Conservation (phyloP, 2,888 invertebrate species). For the Cylloceria caligata region DNA sequence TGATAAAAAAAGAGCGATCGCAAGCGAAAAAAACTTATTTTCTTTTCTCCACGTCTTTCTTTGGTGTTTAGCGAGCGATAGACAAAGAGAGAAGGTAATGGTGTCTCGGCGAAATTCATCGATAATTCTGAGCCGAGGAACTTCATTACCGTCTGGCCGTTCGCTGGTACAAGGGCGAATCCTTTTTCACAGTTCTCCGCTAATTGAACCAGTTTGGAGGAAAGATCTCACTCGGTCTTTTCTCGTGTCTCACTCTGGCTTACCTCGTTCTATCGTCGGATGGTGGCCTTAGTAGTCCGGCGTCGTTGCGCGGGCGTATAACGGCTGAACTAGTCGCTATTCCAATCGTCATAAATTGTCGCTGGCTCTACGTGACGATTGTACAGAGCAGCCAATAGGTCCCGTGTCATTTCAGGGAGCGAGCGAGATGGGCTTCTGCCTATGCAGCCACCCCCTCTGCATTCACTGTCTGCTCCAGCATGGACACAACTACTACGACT, state of each 20-base stretch:
- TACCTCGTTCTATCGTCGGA: conserved; percentile 1
- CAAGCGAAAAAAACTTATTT: conserved; percentile 10
- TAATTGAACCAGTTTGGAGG: conserved; percentile 77
- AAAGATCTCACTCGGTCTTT: conserved; percentile 24
- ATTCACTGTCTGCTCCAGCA: conserved; percentile 40
- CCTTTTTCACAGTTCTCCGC: conserved; percentile 69
- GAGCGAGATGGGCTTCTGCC: conserved; percentile 63
- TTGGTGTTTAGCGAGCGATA: neutral
- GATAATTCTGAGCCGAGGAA: conserved; percentile 66
- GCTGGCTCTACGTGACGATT: conserved; percentile 77
- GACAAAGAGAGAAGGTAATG: neutral
- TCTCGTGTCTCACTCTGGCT: conserved; percentile 6
- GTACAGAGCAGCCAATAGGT: conserved; percentile 78
- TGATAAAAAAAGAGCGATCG: conserved; percentile 30
- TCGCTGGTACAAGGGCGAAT: conserved; percentile 43
- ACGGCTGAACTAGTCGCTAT: conserved; percentile 73
- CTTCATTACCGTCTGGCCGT: conserved; percentile 56
- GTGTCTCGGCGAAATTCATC: conserved; percentile 63
- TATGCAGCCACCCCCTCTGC: conserved; percentile 62
- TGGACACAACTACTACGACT: conserved; percentile 21
- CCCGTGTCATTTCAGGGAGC: conserved; percentile 73
- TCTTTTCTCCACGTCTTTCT: neutral
- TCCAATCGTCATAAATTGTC: conserved; percentile 82
- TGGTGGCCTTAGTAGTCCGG: conserved; percentile 65
- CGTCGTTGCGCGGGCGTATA: conserved; percentile 66